phyloP scores from a whole-genome alignment of 92 coral and sea anemone species.

The Porites rus region DNA sequence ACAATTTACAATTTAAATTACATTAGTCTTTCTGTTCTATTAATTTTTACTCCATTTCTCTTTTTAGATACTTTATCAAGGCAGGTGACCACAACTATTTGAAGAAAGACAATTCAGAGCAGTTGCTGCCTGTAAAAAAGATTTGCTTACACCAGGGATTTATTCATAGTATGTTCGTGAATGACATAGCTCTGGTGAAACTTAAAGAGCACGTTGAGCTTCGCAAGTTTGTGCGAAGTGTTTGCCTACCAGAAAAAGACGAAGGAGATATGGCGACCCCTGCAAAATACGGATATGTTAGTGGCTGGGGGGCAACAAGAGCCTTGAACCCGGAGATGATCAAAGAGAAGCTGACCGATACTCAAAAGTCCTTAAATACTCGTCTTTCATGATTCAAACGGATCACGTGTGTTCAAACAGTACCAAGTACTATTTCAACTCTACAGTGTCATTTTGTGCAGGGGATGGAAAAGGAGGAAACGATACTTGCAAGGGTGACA shows the following conservation, averaged over 20 bases:
- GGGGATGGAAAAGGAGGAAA: slow-evolving; percentile 83
- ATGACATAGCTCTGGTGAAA: slow-evolving; percentile 78
- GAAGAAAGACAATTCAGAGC: slow-evolving; percentile 31
- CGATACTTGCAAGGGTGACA: slow-evolving; percentile 74
- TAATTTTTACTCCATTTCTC: neutral
- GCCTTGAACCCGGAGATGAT: neutral
- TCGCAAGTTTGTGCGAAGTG: slow-evolving; percentile 49
- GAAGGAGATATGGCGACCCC: slow-evolving; percentile 36
- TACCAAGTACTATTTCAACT: slow-evolving; percentile 19
- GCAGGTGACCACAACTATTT: slow-evolving; percentile 60
- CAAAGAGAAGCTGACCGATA: neutral
- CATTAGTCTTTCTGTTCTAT: too few species aligned
- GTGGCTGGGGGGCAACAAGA: slow-evolving; percentile 79
- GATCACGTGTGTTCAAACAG: neutral
- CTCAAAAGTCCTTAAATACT: slow-evolving; percentile 22
- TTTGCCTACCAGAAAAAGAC: slow-evolving; percentile 52
- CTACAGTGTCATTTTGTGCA: slow-evolving; percentile 60
- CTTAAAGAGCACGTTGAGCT: slow-evolving; percentile 49
- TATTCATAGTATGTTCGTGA: slow-evolving; percentile 17
- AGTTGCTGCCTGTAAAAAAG: slow-evolving; percentile 15
- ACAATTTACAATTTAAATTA: too few species aligned
- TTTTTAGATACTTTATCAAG: slow-evolving; percentile 38
- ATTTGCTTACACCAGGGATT: slow-evolving; percentile 62
- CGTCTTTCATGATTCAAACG: slow-evolving; percentile 29
- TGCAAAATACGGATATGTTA: slow-evolving; percentile 54